Evolutionary conservation across 2,888 invertebrate genomes (phyloP).

Genomic region (Scaptodrosophila latifasciaeformis): DNA sequence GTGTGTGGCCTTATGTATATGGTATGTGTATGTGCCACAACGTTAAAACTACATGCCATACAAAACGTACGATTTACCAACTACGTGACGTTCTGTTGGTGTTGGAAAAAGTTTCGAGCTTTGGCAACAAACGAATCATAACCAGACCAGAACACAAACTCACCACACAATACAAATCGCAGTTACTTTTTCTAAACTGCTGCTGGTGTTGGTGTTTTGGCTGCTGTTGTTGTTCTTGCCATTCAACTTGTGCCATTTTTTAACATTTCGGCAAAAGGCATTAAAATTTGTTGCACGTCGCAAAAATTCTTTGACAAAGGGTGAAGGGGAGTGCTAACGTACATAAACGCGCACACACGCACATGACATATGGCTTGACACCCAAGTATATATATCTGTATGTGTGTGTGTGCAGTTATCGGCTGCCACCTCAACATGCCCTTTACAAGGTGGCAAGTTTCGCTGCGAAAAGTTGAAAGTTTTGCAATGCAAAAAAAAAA

Average conservation of each 20-base stretch:
- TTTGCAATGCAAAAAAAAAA: too few species aligned
- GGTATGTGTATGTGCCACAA: too few species aligned
- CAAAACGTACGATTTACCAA: slow-evolving; percentile 63
- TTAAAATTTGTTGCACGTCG: slow-evolving; percentile 69
- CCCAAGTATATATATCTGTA: slow-evolving; percentile 8
- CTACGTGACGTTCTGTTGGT: slow-evolving; percentile 56
- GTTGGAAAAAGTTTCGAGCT: slow-evolving; percentile 49
- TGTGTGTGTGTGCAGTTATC: slow-evolving; percentile 14
- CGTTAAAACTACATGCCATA: slow-evolving; percentile 11
- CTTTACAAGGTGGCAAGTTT: too few species aligned
- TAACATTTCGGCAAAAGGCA: slow-evolving; percentile 65
- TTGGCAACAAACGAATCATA: slow-evolving; percentile 50
- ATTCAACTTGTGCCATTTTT: slow-evolving; percentile 66
- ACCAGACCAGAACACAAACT: slow-evolving; percentile 21
- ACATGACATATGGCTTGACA: background rate
- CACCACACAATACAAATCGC: slow-evolving; percentile 35
- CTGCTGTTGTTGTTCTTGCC: slow-evolving; percentile 30
- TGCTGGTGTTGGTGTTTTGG: slow-evolving; percentile 23
- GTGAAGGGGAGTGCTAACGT: background rate
- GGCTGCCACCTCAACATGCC: too few species aligned
- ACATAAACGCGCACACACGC: background rate
- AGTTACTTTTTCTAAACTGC: slow-evolving; percentile 35
- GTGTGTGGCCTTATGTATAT: slow-evolving; percentile 1
- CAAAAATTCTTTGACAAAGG: slow-evolving; percentile 50
- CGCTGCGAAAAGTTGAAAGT: too few species aligned